Conservation (phyloP, 1,140 invertebrate species). For the Epicauta chinensis region DNA sequence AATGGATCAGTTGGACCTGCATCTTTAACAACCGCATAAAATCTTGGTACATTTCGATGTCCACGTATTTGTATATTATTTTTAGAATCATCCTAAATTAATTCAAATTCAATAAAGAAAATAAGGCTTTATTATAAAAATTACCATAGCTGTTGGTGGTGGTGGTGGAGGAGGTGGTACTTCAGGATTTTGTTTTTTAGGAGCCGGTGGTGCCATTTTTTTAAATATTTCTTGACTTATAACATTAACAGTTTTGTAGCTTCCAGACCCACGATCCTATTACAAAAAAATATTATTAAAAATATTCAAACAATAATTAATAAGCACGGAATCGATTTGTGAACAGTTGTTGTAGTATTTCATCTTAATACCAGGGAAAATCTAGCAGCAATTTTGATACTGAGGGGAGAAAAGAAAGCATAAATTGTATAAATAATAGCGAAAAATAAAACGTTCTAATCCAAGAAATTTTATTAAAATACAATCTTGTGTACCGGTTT, state of each 20-base stretch:
- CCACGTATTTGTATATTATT: slow-evolving; percentile 22
- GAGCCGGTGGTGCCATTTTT: slow-evolving; percentile 62
- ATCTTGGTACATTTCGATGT: slow-evolving; percentile 58
- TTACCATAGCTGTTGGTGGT: slow-evolving; percentile 18
- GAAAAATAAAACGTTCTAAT: too few species aligned
- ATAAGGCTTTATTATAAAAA: background rate
- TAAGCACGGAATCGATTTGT: too few species aligned
- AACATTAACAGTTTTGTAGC: slow-evolving; percentile 84
- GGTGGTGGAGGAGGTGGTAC: slow-evolving; percentile 74
- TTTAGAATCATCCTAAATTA: slow-evolving; percentile 4
- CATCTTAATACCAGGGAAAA: too few species aligned
- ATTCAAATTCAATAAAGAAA: background rate
- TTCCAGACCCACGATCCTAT: slow-evolving; percentile 42
- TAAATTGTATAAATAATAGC: too few species aligned
- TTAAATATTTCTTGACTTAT: slow-evolving; percentile 84
- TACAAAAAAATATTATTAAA: slow-evolving; percentile 5
- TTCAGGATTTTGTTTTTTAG: slow-evolving; percentile 58
- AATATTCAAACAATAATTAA: too few species aligned
- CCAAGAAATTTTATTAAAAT: too few species aligned
- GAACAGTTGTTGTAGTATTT: too few species aligned
- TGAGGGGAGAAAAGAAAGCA: too few species aligned
- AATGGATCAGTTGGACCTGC: slow-evolving; percentile 52
- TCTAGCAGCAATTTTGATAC: too few species aligned
- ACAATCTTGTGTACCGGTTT: too few species aligned
- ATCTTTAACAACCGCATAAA: slow-evolving; percentile 92